phyloP scores from a whole-genome alignment of 2,797 vertebrate genomes.

The Melanotaenia parkinsoni region DNA sequence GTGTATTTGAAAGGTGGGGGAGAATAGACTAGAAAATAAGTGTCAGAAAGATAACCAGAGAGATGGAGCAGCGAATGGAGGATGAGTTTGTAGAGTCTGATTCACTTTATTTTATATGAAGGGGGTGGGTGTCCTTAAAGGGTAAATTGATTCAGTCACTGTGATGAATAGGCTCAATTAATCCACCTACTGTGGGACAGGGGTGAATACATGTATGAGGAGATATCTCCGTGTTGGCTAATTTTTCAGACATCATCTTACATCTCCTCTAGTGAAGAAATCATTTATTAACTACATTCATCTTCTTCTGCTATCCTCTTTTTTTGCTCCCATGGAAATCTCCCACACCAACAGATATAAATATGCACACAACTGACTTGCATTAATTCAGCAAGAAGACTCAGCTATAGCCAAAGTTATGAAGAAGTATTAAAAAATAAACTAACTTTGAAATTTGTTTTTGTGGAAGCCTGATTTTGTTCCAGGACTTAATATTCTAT shows the following conservation, averaged over 20 bases:
- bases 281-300: not conserved
- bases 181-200: slow-evolving; percentile 41
- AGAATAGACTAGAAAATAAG: slow-evolving; percentile 2
- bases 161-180: slow-evolving; percentile 73
- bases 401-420: too few relatives aligned
- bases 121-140: slow-evolving; percentile 44
- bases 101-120: slow-evolving; percentile 56
- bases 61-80: slow-evolving; percentile 8
- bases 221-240: slow-evolving; percentile 37
- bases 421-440: too few relatives aligned
- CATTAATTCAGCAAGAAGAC: too few relatives aligned
- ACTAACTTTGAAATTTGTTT: too few relatives aligned
- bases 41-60: not conserved
- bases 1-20: slow-evolving; percentile 13
- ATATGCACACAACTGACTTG: too few relatives aligned
- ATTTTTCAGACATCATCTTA: slow-evolving; percentile 45
- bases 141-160: slow-evolving; percentile 68
- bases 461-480: too few relatives aligned
- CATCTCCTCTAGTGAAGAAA: slow-evolving; percentile 14
- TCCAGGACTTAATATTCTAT: too few relatives aligned
- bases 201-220: slow-evolving; percentile 49
- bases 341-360: too few relatives aligned
- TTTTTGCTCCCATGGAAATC: not conserved
- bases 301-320: not conserved
- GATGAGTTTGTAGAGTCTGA: slow-evolving; percentile 45